phyloP scores from a whole-genome alignment of 2,113 vertebrate species.

The Saimiri boliviensis region DNA sequence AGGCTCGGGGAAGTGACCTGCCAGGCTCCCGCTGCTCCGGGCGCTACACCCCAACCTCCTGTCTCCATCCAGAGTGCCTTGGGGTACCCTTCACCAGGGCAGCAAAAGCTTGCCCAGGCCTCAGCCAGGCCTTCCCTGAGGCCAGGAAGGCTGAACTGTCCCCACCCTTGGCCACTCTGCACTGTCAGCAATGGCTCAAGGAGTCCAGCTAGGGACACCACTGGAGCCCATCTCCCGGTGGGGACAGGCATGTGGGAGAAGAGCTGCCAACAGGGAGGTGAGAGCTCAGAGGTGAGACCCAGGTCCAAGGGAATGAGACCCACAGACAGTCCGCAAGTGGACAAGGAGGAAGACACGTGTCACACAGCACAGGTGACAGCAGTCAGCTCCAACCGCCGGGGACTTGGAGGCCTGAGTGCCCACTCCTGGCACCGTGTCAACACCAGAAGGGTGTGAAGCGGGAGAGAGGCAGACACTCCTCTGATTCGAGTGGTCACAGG shows the following conservation, averaged over 20 bases:
- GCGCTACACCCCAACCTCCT: not conserved
- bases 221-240: fast-evolving
- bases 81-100: not conserved
- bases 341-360: fast-evolving
- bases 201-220: not conserved
- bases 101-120: not conserved
- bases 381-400: not conserved
- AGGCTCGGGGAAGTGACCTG: not conserved
- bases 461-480: not conserved
- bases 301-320: not conserved
- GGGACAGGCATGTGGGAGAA: not conserved
- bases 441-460: not conserved
- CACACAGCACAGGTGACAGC: fast-evolving
- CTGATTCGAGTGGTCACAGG: not conserved
- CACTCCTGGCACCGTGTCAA: no score
- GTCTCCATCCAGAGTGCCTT: not conserved
- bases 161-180: not conserved
- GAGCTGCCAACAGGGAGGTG: not conserved
- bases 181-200: no score
- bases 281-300: not conserved
- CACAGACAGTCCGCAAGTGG: not conserved
- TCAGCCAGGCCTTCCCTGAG: not conserved
- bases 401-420: not conserved
- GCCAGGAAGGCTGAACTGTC: not conserved
- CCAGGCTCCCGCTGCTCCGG: not conserved